A percentile compares a stretch with the other conserved stretches of the same genome.
These are phyloP conservation scores for Holacanthella duospinosa DNA, from an alignment of 2,888 invertebrate genomes.

Conservation along the genomic window DNA sequence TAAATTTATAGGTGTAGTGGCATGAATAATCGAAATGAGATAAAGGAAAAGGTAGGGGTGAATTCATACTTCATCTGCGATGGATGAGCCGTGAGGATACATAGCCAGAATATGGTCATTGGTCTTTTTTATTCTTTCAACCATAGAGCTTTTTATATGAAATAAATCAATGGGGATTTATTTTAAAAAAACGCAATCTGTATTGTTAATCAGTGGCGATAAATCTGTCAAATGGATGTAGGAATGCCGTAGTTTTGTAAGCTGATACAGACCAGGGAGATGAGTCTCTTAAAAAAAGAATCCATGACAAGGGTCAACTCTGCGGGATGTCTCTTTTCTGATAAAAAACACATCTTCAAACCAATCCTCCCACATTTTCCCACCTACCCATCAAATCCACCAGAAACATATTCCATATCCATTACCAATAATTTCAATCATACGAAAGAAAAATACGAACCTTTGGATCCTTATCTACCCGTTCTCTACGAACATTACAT, in stretches of 20 bases:
- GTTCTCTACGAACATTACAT: too few species aligned
- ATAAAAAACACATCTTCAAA: constrained; percentile 32
- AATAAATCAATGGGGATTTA: constrained; percentile 39
- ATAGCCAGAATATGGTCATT: constrained; percentile 33
- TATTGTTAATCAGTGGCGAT: constrained; percentile 39
- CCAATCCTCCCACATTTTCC: constrained; percentile 38
- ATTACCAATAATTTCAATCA: constrained; percentile 19
- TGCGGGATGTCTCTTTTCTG: constrained; percentile 38
- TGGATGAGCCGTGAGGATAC: constrained; percentile 6
- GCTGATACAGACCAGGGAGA: constrained; percentile 37
- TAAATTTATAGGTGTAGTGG: constrained; percentile 38
- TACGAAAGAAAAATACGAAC: neutral
- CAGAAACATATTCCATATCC: constrained; percentile 27
- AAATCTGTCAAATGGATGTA: constrained; percentile 39
- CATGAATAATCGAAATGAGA: constrained; percentile 39
- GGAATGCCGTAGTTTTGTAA: constrained; percentile 39
- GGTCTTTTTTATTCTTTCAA: constrained; percentile 29
- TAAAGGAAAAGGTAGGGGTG: constrained; percentile 25
- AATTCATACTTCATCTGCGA: constrained; percentile 9
- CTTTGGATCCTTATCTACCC: neutral
- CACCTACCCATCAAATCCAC: constrained; percentile 3
- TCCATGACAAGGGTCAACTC: constrained; percentile 39
- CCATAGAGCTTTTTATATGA: constrained; percentile 38
- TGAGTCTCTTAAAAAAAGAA: constrained; percentile 33
- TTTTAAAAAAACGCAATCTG: constrained; percentile 39